Evolutionary conservation across 2,113 vertebrate species (phyloP).

Genomic region (Otis tarda): DNA sequence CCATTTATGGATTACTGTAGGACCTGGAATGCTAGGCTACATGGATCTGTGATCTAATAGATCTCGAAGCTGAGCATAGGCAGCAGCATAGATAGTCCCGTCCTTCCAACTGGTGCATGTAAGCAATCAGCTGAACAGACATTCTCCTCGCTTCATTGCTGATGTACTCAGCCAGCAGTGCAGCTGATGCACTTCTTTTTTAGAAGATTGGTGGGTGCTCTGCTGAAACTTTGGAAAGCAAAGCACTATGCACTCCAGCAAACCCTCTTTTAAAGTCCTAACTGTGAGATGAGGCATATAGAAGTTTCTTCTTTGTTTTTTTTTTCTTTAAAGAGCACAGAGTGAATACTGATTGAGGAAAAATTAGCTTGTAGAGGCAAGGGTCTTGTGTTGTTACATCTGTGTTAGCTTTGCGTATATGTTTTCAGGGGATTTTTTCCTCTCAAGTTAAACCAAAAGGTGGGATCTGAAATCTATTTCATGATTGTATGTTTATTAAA

Average conservation of each 20-base stretch:
- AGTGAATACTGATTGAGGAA: neutral
- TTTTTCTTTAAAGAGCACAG: neutral
- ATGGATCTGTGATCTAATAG: neutral
- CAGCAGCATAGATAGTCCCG: rapidly evolving
- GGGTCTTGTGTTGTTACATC: neutral
- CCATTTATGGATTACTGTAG: neutral
- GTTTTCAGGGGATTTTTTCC: neutral
- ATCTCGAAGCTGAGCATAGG: neutral
- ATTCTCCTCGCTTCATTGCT: neutral
- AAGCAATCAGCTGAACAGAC: neutral
- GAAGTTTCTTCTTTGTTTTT: neutral
- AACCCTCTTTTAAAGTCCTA: neutral
- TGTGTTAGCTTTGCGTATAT: neutral
- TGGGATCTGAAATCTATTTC: neutral
- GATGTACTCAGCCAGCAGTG: neutral
- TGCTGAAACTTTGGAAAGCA: neutral
- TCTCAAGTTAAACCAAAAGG: neutral
- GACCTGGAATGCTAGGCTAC: neutral
- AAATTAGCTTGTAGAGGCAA: neutral
- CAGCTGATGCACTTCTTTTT: neutral
- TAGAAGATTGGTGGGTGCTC: neutral
- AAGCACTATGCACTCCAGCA: neutral
- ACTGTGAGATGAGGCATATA: neutral
- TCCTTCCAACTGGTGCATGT: neutral
- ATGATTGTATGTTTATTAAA: neutral